Percentiles rank a stretch among this genome's conserved stretches.
Conservation (phyloP, 2,113 vertebrate species). For the Stercorarius parasiticus region DNA sequence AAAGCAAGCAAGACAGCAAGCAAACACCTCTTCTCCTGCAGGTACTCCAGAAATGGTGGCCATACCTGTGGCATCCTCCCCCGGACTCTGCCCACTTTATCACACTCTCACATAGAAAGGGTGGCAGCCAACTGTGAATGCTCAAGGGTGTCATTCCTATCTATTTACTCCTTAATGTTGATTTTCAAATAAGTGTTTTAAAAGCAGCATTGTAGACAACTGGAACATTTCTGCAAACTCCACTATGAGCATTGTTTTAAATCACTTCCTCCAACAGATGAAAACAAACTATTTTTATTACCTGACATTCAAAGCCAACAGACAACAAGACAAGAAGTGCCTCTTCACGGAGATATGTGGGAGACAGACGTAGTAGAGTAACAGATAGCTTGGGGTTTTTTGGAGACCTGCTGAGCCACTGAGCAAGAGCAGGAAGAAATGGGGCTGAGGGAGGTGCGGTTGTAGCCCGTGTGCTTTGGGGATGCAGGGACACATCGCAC, state of each 20-base stretch:
- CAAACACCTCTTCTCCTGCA: neutral
- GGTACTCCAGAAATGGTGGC: neutral
- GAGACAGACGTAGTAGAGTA: neutral
- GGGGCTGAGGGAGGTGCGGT: neutral
- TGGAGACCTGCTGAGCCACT: neutral
- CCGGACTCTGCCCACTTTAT: neutral
- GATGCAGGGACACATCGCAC: neutral
- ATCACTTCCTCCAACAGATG: neutral
- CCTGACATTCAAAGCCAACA: neutral
- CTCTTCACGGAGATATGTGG: neutral
- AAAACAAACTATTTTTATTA: neutral
- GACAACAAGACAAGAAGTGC: neutral
- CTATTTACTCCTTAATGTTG: neutral
- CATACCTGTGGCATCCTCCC: too few species aligned
- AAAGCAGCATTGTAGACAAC: neutral
- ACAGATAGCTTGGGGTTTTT: neutral
- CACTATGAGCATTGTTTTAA: neutral
- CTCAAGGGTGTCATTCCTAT: neutral
- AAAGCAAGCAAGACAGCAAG: neutral
- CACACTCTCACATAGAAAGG: neutral
- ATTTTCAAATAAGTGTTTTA: neutral
- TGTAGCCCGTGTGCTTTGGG: neutral
- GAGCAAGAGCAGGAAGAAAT: neutral
- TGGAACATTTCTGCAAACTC: neutral
- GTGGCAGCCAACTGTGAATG: neutral